Evolutionary conservation across 2,888 invertebrate genomes (phyloP), one percentile per base, ranked within the genome.

Genomic region (Polia nebulosa): DNA sequence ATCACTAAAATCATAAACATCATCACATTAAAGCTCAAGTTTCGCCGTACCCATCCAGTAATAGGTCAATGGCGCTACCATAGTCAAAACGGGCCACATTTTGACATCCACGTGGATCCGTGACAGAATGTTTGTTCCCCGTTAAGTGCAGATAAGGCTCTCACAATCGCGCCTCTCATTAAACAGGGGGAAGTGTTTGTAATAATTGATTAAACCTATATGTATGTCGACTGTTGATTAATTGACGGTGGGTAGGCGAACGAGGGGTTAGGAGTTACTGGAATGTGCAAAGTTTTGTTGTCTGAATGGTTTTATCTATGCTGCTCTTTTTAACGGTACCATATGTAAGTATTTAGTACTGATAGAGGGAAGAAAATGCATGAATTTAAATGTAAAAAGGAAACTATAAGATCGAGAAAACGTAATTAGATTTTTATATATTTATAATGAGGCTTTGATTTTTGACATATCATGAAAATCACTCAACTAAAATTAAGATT

Each of bases 171-270:
- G 83, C 70, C 82, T 84, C 86, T 88, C 87, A 87, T 90, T 89
- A 90, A 85, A 87, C 86, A 84, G 69, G 86, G 82, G 87, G 85
- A 87, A 87, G 86, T 88, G 90, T 88, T 90, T 88, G 88, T 90
- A 88, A 90, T 91, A 91, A 91, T 91, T 92, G 91, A 92, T 91
- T 91, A 89, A 89, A 90, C 83, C 83, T 88, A 86, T 87, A 85
- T 78, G 71, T 80, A 68, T 76, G 82, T 83, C 78, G 79, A 80
- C 80, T 78, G 81, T 77, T 85, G 85, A 85, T 82, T 85, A 85
- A 83, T 84, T 79, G 76, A 75, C 72, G 60, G 67, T 69, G 61
- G 72, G 71, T 72, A 56, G 17, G 58, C n/a, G 45, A 53, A 60
- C 66, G 45, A 39, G 25, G 69, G 39, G 36, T 59, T 58, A 61